Conservation (phyloP, 2,113 vertebrate species). For the Hemicordylus capensis region DNA sequence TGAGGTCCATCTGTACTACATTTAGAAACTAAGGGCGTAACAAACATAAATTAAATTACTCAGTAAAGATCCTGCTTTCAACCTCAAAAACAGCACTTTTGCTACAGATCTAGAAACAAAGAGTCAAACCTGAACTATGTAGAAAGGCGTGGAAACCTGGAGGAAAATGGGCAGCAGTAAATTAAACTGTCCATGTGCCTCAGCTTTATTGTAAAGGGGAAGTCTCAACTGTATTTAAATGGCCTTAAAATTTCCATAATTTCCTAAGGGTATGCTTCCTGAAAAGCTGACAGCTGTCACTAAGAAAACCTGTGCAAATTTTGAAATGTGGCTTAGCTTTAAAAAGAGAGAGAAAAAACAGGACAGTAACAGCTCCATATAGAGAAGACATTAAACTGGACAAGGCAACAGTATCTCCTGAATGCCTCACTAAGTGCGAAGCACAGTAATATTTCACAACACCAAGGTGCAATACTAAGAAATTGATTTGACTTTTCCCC, state of each 20-base stretch:
- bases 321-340: constrained; percentile 68
- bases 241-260: constrained; percentile 64
- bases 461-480: constrained; percentile 38
- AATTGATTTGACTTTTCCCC: constrained; percentile 46
- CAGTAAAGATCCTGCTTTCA: constrained; percentile 28
- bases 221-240: constrained; percentile 49
- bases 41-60: not conserved
- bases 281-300: constrained; percentile 61
- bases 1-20: too few species aligned
- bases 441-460: constrained; percentile 46
- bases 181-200: not conserved
- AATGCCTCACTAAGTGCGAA: constrained; percentile 44
- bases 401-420: constrained; percentile 52
- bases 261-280: constrained; percentile 65
- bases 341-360: constrained; percentile 22
- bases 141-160: constrained; percentile 37
- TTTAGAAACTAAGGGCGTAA: not conserved
- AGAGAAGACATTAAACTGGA: constrained; percentile 61
- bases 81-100: constrained; percentile 8
- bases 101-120: constrained; percentile 5
- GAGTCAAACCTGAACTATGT: constrained; percentile 7
- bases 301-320: constrained; percentile 60
- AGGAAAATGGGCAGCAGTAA: constrained; percentile 14
- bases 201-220: not conserved
- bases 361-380: constrained; percentile 24